Evolutionary conservation across 2,888 invertebrate genomes (phyloP), one percentile per base, ranked within the genome.

Genomic region (Chloroclystis v-ata): DNA sequence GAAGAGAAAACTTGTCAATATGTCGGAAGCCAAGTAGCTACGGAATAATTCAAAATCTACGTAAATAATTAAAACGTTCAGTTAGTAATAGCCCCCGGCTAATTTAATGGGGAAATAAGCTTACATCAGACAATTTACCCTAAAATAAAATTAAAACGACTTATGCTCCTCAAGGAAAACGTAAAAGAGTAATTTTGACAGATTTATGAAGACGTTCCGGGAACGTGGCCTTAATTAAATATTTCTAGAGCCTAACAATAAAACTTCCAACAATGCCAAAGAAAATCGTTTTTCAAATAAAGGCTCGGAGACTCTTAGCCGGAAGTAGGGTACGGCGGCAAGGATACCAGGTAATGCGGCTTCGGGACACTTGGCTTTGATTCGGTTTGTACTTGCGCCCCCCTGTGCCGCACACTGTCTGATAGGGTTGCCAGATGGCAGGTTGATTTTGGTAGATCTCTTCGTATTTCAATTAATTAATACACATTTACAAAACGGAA

Each of bases 281-380:
- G 48, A 39, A 52, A 54, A 57, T 39, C 39, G 45, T 42, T 48
- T 54, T 52, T 37, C 42, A 32, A 54, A 49, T 50, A 54, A 57
- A 57, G 50, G 48, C 43, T 45, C 47, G 42, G 40, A 49, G 37
- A 37, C 43, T 43, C 44, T 44, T 41, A 44, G 12, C 33, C 43
- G 44, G 47, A 51, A 47, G 39, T 42, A 25, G 30, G 29, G 37
- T 35, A 24, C 40, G 35, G 30, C 32, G 25, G 35, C 37, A 24
- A 39, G 32, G 44, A 35, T 41, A 40, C 20, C 44, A 47, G 51
- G 49, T 52, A 48, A 52, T 44, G 46, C 49, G 47, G 49, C 24
- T 37, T 26, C 35, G 6, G 37, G 41, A 45, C 46, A 46, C 49
- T 38, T 20, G 45, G 20, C 49, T 49, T 29, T 49, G 45, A 46